A percentile compares a stretch with the other conserved stretches of the same genome.
Evolutionary conservation across 1,140 invertebrate species (phyloP).

Genomic region (Meloidogyne hapla): DNA sequence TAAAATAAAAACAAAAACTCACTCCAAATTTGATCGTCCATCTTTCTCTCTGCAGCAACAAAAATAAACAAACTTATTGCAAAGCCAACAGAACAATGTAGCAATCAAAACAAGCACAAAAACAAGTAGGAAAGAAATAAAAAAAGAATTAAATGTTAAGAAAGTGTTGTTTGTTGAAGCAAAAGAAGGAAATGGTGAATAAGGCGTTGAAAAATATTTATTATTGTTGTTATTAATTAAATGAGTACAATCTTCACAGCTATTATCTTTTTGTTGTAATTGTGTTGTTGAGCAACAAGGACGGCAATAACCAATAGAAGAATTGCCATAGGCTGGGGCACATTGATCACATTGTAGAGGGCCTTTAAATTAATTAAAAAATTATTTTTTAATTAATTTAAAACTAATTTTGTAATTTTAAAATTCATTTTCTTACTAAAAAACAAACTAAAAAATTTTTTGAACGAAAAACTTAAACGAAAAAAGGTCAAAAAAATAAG

Average conservation of each 20-base stretch:
- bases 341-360: slow-evolving; percentile 54
- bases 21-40: neutral
- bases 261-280: slow-evolving; percentile 22
- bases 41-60: neutral
- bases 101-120: neutral
- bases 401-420: too few relatives aligned
- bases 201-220: neutral
- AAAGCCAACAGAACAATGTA: neutral
- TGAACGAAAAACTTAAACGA: neutral
- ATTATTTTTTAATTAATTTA: neutral
- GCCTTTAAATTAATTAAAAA: slow-evolving; percentile 32
- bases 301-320: slow-evolving; percentile 58
- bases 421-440: too few relatives aligned
- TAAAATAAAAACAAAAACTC: neutral
- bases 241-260: slow-evolving; percentile 44
- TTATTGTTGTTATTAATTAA: too few relatives aligned
- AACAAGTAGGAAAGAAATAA: neutral
- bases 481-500: neutral
- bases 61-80: neutral
- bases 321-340: slow-evolving; percentile 52
- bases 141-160: neutral
- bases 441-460: neutral
- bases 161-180: neutral
- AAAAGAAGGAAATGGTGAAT: neutral
- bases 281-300: slow-evolving; percentile 50